Base-by-base conservation (phyloP, 2,113 vertebrate genomes). In the Morone chrysops region DNA sequence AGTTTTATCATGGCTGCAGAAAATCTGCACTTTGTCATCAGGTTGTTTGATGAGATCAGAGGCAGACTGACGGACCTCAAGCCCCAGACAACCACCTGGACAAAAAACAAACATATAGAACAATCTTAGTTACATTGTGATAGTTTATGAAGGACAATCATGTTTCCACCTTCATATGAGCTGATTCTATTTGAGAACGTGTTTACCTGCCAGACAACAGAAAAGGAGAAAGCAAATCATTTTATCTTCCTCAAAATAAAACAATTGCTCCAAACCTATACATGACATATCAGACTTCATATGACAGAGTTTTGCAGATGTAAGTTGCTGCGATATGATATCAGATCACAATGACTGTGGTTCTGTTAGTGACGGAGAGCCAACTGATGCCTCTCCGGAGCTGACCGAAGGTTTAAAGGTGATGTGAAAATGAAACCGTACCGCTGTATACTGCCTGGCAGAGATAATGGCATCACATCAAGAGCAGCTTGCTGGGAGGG, bases 61-160 rank as follows among this genome's bases (percentile, higher is more conserved):
- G 2, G 90, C 86, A 82, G 40, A 71, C 89, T 94, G 91, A 10
- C 20, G 11, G 72, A 87, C 8, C 22, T 85, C 53, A 17, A 87
- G 1, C 4, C 78, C 80, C 16, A 78, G 48, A 38, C 66, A 88
- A 17, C 84, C 1, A 56, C 70, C 90, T 89, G 53, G 62, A 13
- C 31, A 8, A 16, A 47, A 18, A 54, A 25, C 5, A 40, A 7
- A 48, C 18, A 18, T 18, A 20, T 2, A 20, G 7, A 57, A 25
- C 2, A 2, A 14, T 13, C 2, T 51, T 48, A 17, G 1, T 17
- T 54, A 9, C 3, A 54, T 9, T 57, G 22, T 31, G 56, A 31
- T 31, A 57, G 22, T 31, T 31, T 57, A 56, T 56, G 54, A 22
- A 22, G 31, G 31, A 31, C 31, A 31, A 31, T 31, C 31, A 31